Base-by-base conservation (phyloP, 1,140 invertebrate species). In the Drosophila repleta region DNA sequence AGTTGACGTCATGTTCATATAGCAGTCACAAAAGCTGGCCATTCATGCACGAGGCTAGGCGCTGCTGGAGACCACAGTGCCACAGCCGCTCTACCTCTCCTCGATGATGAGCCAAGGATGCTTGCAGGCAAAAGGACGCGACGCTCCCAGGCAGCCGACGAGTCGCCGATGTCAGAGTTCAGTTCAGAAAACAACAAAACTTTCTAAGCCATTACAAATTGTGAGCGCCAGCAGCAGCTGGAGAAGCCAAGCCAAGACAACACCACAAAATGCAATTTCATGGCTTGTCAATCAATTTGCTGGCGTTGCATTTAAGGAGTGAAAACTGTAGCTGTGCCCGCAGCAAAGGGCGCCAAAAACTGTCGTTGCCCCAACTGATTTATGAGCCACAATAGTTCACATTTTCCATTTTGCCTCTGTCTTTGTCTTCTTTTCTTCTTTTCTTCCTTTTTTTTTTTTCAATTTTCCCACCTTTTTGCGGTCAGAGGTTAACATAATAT, bases 401-500 rank as follows among this genome's bases (percentile, higher is more conserved):
- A 29, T 21, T 29, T 53, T 72, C 43, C 32, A 13, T 35, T 11
- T 43, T 24, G 24, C 7, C 29, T 29, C 29, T 29, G 29, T 7
- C 4, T 29, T 7, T 29, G 26, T 7, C 29, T 29, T 4, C 2
- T 2, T 24, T 4, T 29, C 29, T 29, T 7, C 29, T 29, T n/a
- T 0, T 39, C 35, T 35, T 18, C 15, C 20, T 67, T n/a, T 60
- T 15, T 35, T 17, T 18, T 26, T 70, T 75, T 56, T 58, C 20
- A 21, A 45, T 63, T 76, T 39, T 46, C 18, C 11, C 11, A 39
- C 26, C 18, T 46, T 41, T 26, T 13, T 24, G 64, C 24, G 15
- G 83, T 84, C 81, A 84, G 66, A 85, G 80, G 80, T 84, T 85
- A 84, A 70, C 80, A 87, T 87, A 82, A 82, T 85, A 88, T 85